These are phyloP conservation scores for Eudemis profundana DNA, from an alignment of 2,888 invertebrate species.

Conservation along the genomic window DNA sequence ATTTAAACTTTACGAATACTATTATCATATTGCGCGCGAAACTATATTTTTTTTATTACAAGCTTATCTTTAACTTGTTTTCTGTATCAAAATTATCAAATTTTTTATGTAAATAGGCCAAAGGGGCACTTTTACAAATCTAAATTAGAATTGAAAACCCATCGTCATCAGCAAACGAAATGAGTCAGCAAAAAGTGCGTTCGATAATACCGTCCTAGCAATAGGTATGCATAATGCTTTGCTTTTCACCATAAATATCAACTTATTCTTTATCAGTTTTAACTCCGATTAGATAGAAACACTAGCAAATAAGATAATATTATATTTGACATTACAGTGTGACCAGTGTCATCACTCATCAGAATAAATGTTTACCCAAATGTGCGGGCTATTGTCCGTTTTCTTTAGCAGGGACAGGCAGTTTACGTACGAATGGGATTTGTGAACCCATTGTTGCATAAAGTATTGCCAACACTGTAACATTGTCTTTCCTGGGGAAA, in stretches of 20 bases:
- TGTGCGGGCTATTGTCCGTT: neutral
- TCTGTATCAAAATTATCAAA: no score
- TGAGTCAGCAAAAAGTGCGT: neutral
- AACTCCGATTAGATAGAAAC: conserved; percentile 35
- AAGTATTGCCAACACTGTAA: no score
- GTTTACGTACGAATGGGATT: no score
- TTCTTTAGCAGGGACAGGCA: neutral
- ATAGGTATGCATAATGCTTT: conserved; percentile 4
- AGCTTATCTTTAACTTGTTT: no score
- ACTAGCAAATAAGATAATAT: conserved; percentile 36
- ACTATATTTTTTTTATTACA: no score
- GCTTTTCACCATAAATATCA: conserved; percentile 16
- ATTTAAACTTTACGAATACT: no score
- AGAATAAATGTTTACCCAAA: conserved; percentile 14
- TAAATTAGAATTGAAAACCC: neutral
- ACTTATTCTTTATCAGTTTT: conserved; percentile 28
- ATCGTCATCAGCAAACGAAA: neutral
- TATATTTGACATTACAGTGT: conserved; percentile 8
- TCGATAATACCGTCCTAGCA: neutral
- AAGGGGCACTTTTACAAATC: no score
- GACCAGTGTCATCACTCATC: neutral
- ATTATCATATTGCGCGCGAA: no score
- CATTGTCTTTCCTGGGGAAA: no score
- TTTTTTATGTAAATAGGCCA: no score
- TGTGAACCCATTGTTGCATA: no score